phyloP scores from a whole-genome alignment of 2,113 vertebrate species.

The Zosterops lateralis region DNA sequence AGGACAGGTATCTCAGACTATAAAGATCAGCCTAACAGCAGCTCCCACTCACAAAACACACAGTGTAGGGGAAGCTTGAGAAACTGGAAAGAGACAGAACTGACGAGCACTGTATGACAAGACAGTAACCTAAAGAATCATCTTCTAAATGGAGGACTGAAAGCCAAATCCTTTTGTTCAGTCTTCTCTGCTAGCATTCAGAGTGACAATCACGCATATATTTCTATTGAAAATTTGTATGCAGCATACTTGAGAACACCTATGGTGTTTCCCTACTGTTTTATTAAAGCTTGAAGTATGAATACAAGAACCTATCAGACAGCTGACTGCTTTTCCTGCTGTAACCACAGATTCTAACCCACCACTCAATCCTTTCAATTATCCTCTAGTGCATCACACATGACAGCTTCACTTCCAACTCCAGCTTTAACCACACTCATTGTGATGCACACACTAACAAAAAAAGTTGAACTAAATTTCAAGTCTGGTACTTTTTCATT shows the following conservation, averaged over 20 bases:
- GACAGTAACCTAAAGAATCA: neutral
- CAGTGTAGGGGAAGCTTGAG: neutral
- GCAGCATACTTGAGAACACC: accelerated
- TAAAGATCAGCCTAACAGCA: neutral
- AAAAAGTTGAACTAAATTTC: neutral
- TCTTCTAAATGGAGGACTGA: neutral
- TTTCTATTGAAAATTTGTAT: neutral
- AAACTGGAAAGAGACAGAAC: neutral
- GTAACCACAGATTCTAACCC: neutral
- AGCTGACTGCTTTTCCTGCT: neutral
- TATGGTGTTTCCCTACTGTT: neutral
- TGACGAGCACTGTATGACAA: neutral
- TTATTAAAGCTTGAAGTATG: neutral
- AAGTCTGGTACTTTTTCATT: neutral
- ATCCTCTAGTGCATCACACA: neutral
- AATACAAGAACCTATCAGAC: neutral
- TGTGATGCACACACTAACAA: neutral
- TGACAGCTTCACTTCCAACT: neutral
- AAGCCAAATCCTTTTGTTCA: neutral
- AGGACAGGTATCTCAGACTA: neutral
- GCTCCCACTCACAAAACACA: neutral
- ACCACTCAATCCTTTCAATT: neutral
- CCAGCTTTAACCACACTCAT: neutral
- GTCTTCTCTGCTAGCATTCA: neutral
- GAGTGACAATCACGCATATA: neutral